Percentiles rank a stretch among this genome's conserved stretches.
Evolutionary conservation across 2,797 vertebrate genomes (phyloP).

Genomic region (Taeniopygia guttata): DNA sequence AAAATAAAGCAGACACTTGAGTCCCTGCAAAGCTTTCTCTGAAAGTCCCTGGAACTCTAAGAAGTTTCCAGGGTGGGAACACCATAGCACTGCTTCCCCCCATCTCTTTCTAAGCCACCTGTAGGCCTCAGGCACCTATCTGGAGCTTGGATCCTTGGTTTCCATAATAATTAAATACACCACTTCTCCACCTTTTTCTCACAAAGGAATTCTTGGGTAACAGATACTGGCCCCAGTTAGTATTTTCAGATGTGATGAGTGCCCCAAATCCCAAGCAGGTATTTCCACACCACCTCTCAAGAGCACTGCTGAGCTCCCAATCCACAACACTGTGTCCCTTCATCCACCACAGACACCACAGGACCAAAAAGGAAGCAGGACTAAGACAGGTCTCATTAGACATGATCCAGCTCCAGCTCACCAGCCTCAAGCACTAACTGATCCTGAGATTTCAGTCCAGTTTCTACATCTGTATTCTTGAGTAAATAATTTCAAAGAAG

Average conservation of each 20-base stretch:
- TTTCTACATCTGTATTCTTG: neutral
- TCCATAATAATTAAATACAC: neutral
- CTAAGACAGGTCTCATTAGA: neutral
- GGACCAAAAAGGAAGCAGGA: neutral
- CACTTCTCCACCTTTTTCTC: neutral
- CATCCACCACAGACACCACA: neutral
- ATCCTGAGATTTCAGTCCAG: neutral
- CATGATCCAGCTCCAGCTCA: accelerated
- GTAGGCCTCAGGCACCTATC: neutral
- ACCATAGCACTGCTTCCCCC: neutral
- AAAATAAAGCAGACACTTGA: neutral
- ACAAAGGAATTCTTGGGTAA: neutral
- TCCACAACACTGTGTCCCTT: neutral
- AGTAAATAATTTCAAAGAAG: neutral
- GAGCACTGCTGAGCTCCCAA: neutral
- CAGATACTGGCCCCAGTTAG: neutral
- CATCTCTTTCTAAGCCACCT: neutral
- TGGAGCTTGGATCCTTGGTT: neutral
- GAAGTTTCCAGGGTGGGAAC: neutral
- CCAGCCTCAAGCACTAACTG: neutral
- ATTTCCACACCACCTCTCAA: neutral
- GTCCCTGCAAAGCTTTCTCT: neutral
- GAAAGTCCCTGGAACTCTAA: neutral
- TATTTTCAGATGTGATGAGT: neutral
- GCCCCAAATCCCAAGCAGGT: neutral